These are phyloP conservation scores for Caenorhabditis remanei DNA, from an alignment of 1,140 invertebrate genomes.

Conservation along the genomic window DNA sequence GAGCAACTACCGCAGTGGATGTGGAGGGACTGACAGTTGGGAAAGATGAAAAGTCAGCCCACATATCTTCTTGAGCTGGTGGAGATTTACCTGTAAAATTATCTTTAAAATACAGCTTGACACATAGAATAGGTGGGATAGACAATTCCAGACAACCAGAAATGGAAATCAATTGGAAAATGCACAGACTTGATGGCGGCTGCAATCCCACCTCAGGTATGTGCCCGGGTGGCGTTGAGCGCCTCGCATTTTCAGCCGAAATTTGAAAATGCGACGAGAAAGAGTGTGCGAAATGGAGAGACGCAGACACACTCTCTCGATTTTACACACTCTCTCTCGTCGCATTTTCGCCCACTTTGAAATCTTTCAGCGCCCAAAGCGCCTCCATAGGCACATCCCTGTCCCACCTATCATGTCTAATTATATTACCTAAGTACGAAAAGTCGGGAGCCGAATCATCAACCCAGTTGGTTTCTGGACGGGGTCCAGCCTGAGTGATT, in stretches of 20 bases:
- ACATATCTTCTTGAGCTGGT: conserved; percentile 15
- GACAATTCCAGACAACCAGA: not conserved
- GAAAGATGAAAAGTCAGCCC: conserved; percentile 35
- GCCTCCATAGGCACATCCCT: too few species aligned
- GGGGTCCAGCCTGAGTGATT: conserved; percentile 15
- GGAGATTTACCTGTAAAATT: not conserved
- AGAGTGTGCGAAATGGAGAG: too few species aligned
- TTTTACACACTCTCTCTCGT: too few species aligned
- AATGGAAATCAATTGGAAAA: not conserved
- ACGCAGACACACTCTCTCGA: too few species aligned
- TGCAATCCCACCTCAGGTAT: conserved; percentile 54
- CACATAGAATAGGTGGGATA: conserved; percentile 25
- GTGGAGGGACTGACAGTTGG: not conserved
- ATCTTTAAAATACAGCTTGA: too few species aligned
- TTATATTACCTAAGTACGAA: conserved; percentile 37
- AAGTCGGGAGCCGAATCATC: conserved; percentile 8
- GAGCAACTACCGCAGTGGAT: not conserved
- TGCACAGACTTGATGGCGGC: conserved; percentile 23
- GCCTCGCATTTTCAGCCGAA: too few species aligned
- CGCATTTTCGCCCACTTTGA: too few species aligned
- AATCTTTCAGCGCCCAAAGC: too few species aligned
- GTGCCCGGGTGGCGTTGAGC: too few species aligned
- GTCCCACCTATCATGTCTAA: conserved; percentile 43
- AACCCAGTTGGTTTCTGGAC: conserved; percentile 24
- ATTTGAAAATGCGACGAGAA: too few species aligned